Base-by-base conservation (phyloP, 2,113 vertebrate genomes). In the Myodes glareolus region DNA sequence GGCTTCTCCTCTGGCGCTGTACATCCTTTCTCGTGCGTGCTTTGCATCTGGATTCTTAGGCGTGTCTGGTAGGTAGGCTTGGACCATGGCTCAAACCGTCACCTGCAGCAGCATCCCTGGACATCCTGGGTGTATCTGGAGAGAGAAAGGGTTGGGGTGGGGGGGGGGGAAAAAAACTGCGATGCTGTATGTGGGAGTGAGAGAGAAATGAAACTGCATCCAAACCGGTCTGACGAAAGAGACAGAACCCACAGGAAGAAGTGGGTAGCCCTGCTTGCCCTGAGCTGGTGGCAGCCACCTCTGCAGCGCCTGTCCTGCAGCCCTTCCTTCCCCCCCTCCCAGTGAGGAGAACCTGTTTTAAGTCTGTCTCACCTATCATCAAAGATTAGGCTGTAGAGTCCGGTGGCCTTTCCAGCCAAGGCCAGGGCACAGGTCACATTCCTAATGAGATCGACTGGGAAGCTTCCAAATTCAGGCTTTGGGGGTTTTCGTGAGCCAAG, bases 271-370 rank as follows among this genome's bases (percentile, higher is more conserved):
- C 10, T 50, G 86, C 86, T 67, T 5, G 1, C 14, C 0, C 5
- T 17, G 75, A 76, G 12, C 23, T 5, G 0, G 11, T 76, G 58
- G 63, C 50, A 65, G 78, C 68, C 10, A 61, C n/a, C 27, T 7
- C 77, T 7, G 23, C 0, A 33, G 4, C 25, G 5, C 3, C 17
- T 36, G 9, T 13, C 12, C 47, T 36, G 42, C 17, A 13, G 50
- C 29, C 27, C 3, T n/a, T 5, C 67, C 55, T 16, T 13, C 47
- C 58, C 65, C 50, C 39, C 61, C 89, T 67, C 45, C 11, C 3
- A 0, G 8, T 7, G 45, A 52, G 27, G 87, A 33, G 3, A 2
- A 0, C 55, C n/a, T 65, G 3, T 9, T 52, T 12, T 16, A 5
- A 3, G 29, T 27, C 16, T 12, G 25, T 27, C n/a, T 25, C 39